Evolutionary conservation across 1,140 invertebrate species (phyloP).

Genomic region (Aethina tumida): DNA sequence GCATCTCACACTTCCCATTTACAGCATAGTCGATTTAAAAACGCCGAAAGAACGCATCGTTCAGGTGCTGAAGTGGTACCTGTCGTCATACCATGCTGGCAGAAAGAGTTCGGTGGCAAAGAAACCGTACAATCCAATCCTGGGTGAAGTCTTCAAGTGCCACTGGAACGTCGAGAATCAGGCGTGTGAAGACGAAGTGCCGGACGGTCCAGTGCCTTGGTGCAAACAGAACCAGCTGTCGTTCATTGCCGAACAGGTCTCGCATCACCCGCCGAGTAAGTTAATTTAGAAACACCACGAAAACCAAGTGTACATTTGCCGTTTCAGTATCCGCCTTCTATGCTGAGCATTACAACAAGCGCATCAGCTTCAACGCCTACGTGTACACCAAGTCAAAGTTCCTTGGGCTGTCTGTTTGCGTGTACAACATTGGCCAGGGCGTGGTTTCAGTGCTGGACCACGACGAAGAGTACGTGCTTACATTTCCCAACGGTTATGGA

Average conservation of each 20-base stretch:
- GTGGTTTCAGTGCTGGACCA: constrained; percentile 70
- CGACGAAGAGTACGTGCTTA: constrained; percentile 86
- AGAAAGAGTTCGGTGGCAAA: constrained; percentile 89
- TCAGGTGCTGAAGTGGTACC: constrained; percentile 87
- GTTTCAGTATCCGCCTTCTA: constrained; percentile 89
- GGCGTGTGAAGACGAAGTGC: constrained; percentile 37
- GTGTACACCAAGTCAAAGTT: constrained; percentile 99
- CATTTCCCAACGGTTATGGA: constrained; percentile 94
- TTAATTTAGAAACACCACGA: constrained; percentile 10
- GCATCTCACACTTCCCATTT: constrained; percentile 20
- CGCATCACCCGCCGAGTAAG: constrained; percentile 94
- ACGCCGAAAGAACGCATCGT: constrained; percentile 85
- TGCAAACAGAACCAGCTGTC: constrained; percentile 67
- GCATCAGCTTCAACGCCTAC: constrained; percentile 84
- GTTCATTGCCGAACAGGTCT: constrained; percentile 97
- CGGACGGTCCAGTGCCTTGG: constrained; percentile 75
- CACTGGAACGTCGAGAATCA: constrained; percentile 59
- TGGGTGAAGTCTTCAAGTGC: constrained; percentile 91
- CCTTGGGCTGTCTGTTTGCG: constrained; percentile 87
- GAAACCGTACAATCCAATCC: constrained; percentile 95
- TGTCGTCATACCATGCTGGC: constrained; percentile 95
- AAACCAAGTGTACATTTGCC: too few relatives aligned
- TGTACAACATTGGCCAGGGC: constrained; percentile 78
- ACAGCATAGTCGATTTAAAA: constrained; percentile 70
- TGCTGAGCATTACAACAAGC: constrained; percentile 85